These are phyloP conservation scores for Napeogenes sylphis DNA, from an alignment of 2,888 invertebrate genomes.

Conservation along the genomic window DNA sequence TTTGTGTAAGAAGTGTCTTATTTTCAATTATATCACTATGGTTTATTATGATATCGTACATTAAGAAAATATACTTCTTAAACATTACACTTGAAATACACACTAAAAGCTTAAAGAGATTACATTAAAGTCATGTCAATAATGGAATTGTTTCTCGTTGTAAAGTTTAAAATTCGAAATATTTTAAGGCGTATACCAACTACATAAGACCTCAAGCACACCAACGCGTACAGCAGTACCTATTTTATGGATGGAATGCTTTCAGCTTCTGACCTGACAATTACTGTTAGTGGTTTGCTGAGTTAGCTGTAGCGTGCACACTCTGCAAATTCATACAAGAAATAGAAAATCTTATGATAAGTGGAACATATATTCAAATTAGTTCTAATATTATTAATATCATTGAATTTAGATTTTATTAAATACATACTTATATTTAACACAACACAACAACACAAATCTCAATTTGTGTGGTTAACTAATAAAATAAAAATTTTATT, in stretches of 20 bases:
- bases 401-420: too few species aligned
- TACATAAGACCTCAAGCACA: slow-evolving; percentile 17
- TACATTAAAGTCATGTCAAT: slow-evolving; percentile 8
- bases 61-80: slow-evolving; percentile 6
- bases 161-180: slow-evolving; percentile 9
- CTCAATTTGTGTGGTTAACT: too few species aligned
- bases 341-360: background rate
- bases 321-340: background rate
- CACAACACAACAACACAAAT: too few species aligned
- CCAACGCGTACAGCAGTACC: slow-evolving; percentile 5
- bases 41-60: background rate
- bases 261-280: background rate
- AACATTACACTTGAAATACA: background rate
- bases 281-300: background rate
- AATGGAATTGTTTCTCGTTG: slow-evolving; percentile 12
- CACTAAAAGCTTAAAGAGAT: slow-evolving; percentile 21
- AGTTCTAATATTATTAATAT: too few species aligned
- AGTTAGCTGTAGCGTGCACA: background rate
- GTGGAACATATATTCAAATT: too few species aligned
- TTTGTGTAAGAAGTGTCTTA: background rate
- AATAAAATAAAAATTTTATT: too few species aligned
- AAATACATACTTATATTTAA: too few species aligned
- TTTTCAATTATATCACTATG: background rate
- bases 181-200: slow-evolving; percentile 18
- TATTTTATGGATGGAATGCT: slow-evolving; percentile 54